Base-by-base conservation (phyloP, 2,888 invertebrate species). In the Ditylenchus weischeri region DNA sequence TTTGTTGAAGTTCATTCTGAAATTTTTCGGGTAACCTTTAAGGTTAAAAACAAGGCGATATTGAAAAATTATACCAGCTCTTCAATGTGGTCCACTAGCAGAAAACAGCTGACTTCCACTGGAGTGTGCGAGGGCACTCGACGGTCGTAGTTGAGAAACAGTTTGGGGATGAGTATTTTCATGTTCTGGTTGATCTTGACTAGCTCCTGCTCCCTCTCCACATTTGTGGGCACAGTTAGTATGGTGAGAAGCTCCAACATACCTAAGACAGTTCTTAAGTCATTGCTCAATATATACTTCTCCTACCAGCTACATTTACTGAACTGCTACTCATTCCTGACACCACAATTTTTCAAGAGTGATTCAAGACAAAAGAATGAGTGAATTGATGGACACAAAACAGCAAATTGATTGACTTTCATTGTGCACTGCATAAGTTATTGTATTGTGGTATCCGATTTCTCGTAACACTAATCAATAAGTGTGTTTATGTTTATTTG, bases 31-130 rank as follows among this genome's bases (percentile, higher is more conserved):
- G 1, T n/a, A 15, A 21, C 5, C n/a, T 11, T 54, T 1, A n/a
- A n/a, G n/a, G n/a, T n/a, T n/a, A 29, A 18, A 54, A 54, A 7
- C 54, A 15, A 21, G 18, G 2, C 6, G 21, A 50, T 19, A 19
- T 4, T 50, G 23, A 11, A 11, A 11, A 11, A 54, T 21, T 43
- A 5, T 0, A 67, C 67, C 54, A 67, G 48, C 50, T 66, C 57
- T 35, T 67, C 67, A 57, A 67, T 67, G 50, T 67, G 67, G 60
- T 67, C 67, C 49, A 67, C 63, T 13, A 67, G 35, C 48, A 67
- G 49, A 13, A 65, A 65, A 48, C 57, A 57, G 38, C 50, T 38
- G 19, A 67, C 64, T 38, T 67, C 38, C 18, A n/a, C 64, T 11
- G 67, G 43, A 35, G 13, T 36, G 21, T 54, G 65, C 11, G 43